Base-by-base conservation (phyloP, 2,113 vertebrate genomes). In the Nannobrachium achirus region DNA sequence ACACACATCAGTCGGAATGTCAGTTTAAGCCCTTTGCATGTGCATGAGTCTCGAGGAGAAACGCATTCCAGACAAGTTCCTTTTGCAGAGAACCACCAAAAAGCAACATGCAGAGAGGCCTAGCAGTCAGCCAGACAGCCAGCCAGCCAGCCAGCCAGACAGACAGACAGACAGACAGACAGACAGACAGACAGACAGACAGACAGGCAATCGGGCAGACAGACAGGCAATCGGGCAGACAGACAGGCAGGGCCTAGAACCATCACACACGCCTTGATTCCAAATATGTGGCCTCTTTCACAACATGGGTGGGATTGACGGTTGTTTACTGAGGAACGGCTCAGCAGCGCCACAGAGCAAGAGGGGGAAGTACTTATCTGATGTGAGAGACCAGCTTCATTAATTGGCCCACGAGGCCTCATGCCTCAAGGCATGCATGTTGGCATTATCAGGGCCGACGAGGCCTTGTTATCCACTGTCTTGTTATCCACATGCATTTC, bases 281-380 rank as follows among this genome's bases (percentile, higher is more conserved):
- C 49, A 39, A 67, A 84, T 77, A 83, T 82, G 75, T 69, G 78
- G 79, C 69, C 74, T 79, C 74, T 89, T 79, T 89, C 83, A 81
- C 88, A 89, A 82, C 82, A 89, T 78, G 80, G 79, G 78, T 85
- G 89, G 85, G 82, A 89, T 86, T 77, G 79, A 71, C 65, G 73
- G 73, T 85, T 80, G 77, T 85, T 89, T 88, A 84, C 75, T 59
- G 66, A 88, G 78, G 78, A 83, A 87, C 86, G 87, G 88, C 88
- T 87, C 83, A 78, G 80, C 68, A 83, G 82, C 66, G 46, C 84
- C 70, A 71, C 73, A 73, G 84, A 73, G 73, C 62, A 50, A 66
- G 53, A n/a, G n/a, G 67, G 56, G 85, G 78, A 81, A 88, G 87
- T 71, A 68, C 75, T 79, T 83, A 84, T 89, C 80, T 77, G 75